Percentiles rank a stretch among this genome's conserved stretches.
phyloP scores from a whole-genome alignment of 1,140 invertebrate genomes.

The Listronotus bonariensis region DNA sequence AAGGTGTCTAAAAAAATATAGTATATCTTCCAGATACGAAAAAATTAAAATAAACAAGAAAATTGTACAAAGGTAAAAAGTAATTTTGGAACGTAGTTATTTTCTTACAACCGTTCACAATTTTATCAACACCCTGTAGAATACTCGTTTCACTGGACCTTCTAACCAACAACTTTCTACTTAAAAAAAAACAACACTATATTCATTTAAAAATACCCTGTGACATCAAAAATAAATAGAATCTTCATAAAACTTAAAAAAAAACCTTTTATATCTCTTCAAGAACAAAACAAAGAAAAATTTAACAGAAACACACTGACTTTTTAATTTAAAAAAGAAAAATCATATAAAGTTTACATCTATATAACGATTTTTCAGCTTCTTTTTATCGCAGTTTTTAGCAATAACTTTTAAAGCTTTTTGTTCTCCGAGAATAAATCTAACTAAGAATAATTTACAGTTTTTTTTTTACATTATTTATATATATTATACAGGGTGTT shows the following conservation, averaged over 20 bases:
- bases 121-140: not conserved
- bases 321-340: no score
- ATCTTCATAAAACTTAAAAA: not conserved
- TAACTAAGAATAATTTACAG: slow-evolving; percentile 15
- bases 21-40: no score
- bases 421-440: not conserved
- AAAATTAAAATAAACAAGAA: no score
- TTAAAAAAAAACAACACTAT: not conserved
- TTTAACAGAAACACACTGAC: slow-evolving; percentile 11
- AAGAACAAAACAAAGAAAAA: not conserved
- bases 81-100: not conserved
- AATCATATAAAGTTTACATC: not conserved
- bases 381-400: not conserved
- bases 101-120: not conserved
- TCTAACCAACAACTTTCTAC: not conserved
- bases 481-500: slow-evolving; percentile 5
- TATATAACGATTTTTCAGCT: slow-evolving; percentile 1
- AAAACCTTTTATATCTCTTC: not conserved
- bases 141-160: not conserved
- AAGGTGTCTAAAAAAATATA: no score
- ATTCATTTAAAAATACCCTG: slow-evolving; percentile 16
- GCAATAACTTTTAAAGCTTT: slow-evolving; percentile 9
- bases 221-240: slow-evolving; percentile 7
- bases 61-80: no score
- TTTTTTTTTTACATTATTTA: slow-evolving; percentile 17